A percentile compares a stretch with the other conserved stretches of the same genome.
These are phyloP conservation scores for Luidia sarsii DNA, from an alignment of 53 echinoderm and acorn worm genomes.

Conservation along the genomic window DNA sequence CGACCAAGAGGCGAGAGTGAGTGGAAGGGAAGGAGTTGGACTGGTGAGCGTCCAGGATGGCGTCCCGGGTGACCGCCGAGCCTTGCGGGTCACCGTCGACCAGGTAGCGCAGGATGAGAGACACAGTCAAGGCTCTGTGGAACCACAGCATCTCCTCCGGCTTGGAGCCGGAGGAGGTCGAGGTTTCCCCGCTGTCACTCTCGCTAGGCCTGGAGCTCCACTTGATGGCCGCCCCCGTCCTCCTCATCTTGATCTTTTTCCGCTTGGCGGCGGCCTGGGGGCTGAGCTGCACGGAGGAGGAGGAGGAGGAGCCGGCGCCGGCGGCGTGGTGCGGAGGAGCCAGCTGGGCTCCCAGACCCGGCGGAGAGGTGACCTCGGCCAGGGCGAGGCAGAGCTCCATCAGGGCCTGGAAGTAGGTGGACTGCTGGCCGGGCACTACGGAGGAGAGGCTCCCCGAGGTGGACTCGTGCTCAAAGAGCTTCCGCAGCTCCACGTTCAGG, in stretches of 20 bases:
- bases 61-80: slow-evolving; percentile 64
- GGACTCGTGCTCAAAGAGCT: slow-evolving; percentile 78
- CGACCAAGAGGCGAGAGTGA: slow-evolving; percentile 70
- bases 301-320: too few relatives aligned
- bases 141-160: slow-evolving; percentile 93
- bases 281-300: slow-evolving; percentile 71
- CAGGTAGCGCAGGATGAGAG: slow-evolving; percentile 71
- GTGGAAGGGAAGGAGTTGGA: slow-evolving; percentile 51
- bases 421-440: slow-evolving; percentile 68
- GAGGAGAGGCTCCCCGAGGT: slow-evolving; percentile 50
- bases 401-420: slow-evolving; percentile 80
- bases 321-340: slow-evolving; percentile 24
- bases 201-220: slow-evolving; percentile 73
- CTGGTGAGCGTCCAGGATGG: slow-evolving; percentile 82
- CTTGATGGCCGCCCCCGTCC: slow-evolving; percentile 58
- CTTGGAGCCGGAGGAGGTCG: slow-evolving; percentile 52
- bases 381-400: slow-evolving; percentile 87
- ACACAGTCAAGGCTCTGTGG: slow-evolving; percentile 75
- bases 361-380: slow-evolving; percentile 72
- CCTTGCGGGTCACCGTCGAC: slow-evolving; percentile 64
- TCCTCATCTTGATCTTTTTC: slow-evolving; percentile 72
- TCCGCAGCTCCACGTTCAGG: slow-evolving; percentile 63
- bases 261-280: slow-evolving; percentile 75
- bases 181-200: slow-evolving; percentile 72
- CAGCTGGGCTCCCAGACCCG: slow-evolving; percentile 61